Conservation (phyloP, 2,888 invertebrate genomes). For the Agonum fuliginosum region DNA sequence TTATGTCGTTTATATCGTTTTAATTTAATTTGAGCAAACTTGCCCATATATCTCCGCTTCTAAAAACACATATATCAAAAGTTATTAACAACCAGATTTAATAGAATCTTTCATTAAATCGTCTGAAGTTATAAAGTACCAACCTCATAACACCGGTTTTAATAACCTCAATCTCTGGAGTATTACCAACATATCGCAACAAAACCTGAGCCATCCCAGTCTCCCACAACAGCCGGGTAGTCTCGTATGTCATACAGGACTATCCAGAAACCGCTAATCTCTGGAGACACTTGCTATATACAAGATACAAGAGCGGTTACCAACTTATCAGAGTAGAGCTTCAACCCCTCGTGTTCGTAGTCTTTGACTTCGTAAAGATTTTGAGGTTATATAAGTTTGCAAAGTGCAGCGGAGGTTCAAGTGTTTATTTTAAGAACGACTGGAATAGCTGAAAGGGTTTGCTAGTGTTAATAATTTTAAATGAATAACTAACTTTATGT, state of each 20-base stretch:
- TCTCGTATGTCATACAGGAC: constrained; percentile 33
- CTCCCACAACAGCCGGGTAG: constrained; percentile 26
- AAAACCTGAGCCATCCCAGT: constrained; percentile 13
- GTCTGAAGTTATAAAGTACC: background rate
- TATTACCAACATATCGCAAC: constrained; percentile 37
- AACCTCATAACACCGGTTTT: background rate
- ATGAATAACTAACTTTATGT: too few species aligned
- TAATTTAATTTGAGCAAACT: too few species aligned
- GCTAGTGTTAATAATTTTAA: too few species aligned
- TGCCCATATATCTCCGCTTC: too few species aligned
- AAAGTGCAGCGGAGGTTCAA: background rate
- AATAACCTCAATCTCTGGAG: constrained; percentile 4
- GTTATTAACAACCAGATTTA: background rate
- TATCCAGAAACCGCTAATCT: background rate
- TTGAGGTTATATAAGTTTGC: background rate
- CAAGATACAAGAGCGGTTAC: background rate
- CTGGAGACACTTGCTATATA: background rate
- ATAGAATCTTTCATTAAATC: constrained; percentile 12
- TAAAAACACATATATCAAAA: background rate
- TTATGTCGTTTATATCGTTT: too few species aligned
- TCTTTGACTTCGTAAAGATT: constrained; percentile 1
- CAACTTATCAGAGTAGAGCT: background rate
- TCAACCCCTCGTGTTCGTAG: background rate
- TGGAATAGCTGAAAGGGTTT: too few species aligned
- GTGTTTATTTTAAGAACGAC: too few species aligned